Base-by-base conservation (phyloP, 1,140 invertebrate species). In the Sitodiplosis mosellana region DNA sequence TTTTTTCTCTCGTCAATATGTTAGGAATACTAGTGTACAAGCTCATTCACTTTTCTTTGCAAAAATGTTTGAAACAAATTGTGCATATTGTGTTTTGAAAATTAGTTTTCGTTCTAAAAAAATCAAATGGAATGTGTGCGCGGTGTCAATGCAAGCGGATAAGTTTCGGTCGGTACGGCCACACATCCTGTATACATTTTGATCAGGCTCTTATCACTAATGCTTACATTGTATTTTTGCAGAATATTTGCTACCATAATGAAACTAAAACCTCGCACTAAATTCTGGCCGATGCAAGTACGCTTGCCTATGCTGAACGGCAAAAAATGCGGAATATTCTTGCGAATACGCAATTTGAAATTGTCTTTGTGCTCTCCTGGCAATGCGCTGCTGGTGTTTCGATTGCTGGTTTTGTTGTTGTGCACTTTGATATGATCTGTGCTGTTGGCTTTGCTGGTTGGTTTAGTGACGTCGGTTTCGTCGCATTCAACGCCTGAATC, bases 291-390 rank as follows among this genome's bases (percentile, higher is more conserved):
- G 53, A 94, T 80, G 59, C 89, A 93, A 0, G 85, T 85, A 11
- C 89, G 69, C 51, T 85, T 80, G 0, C 88, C 83, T 27, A 83
- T 84, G 52, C 84, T 84, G 64, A 91, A 92, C 0, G 88, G 88
- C 17, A 91, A 66, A 56, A 89, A 92, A 59, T 86, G 75, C 1
- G 81, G 66, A 37, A 74, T 68, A 51, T 71, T 73, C 20, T 43
- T 43, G 10, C 41, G n/a, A 43, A 43, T 18, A 4, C 18, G 17
- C 4, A 20, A n/a, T 11, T 18, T 21, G 17, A 12, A 18, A 12
- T 43, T 19, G 12, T 21, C 19, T 12, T 5, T 36, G 27, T 17
- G 56, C 51, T 7, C n/a, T n/a, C n/a, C n/a, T n/a, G n/a, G n/a
- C n/a, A n/a, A n/a, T n/a, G n/a, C n/a, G n/a, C n/a, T n/a, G n/a